Conservation (phyloP, 2,888 invertebrate genomes). For the Yponomeuta cagnagella region DNA sequence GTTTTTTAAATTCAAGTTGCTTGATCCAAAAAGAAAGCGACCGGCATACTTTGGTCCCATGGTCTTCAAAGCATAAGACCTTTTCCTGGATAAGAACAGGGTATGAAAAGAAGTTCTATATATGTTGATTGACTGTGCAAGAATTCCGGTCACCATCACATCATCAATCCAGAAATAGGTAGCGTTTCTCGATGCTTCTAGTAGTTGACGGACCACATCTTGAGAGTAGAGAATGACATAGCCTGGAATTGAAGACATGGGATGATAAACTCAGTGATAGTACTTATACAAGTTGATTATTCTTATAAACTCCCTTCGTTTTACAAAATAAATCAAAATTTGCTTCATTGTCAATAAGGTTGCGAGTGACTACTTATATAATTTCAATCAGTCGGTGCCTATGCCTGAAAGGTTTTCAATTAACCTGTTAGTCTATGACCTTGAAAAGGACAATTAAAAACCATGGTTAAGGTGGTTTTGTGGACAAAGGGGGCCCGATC, state of each 20-base stretch:
- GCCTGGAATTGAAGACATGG: conserved; percentile 37
- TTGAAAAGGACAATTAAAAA: no score
- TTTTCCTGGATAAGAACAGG: conserved; percentile 44
- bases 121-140: conserved; percentile 75
- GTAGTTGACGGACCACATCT: conserved; percentile 75
- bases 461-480: no score
- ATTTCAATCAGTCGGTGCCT: no score
- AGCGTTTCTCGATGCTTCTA: conserved; percentile 74
- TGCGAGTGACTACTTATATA: no score
- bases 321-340: no score
- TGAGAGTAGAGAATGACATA: conserved; percentile 81
- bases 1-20: conserved; percentile 58
- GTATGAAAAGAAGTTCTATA: conserved; percentile 68
- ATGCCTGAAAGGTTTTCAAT: no score
- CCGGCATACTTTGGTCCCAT: conserved; percentile 38
- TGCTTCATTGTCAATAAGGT: no score
- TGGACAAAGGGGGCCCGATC: no score
- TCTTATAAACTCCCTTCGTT: no score
- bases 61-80: conserved; percentile 36
- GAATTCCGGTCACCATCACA: conserved; percentile 83
- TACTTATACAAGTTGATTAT: conserved; percentile 76
- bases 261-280: background rate
- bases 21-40: conserved; percentile 73
- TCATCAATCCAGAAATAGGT: conserved; percentile 91
- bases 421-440: no score